Percentiles rank a stretch among this genome's conserved stretches.
These are phyloP conservation scores for Lepidostoma basale DNA, from an alignment of 1,140 invertebrate genomes.

Conservation along the genomic window DNA sequence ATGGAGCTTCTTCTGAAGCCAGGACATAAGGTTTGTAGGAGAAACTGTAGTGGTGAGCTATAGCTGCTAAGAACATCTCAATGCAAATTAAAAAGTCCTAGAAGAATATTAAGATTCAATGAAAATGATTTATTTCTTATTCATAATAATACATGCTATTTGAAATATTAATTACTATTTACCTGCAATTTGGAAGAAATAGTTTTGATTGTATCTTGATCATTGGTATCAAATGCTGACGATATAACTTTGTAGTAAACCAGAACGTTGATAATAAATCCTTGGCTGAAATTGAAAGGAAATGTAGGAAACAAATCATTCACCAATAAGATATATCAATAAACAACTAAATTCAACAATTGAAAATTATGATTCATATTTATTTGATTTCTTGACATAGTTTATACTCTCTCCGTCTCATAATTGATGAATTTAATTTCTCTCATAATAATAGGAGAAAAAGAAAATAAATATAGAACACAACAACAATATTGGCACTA, in stretches of 20 bases:
- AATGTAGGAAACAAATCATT: too few relatives aligned
- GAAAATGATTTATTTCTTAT: background rate
- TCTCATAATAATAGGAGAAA: too few relatives aligned
- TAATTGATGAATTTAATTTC: too few relatives aligned
- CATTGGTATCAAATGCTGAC: slow-evolving; percentile 70
- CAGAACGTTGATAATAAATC: slow-evolving; percentile 85
- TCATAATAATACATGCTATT: too few relatives aligned
- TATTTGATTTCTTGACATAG: too few relatives aligned
- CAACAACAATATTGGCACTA: too few relatives aligned
- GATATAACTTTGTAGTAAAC: slow-evolving; percentile 73
- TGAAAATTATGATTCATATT: too few relatives aligned
- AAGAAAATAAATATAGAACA: too few relatives aligned
- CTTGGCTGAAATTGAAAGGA: slow-evolving; percentile 76
- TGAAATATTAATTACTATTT: too few relatives aligned
- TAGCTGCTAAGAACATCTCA: slow-evolving; percentile 95
- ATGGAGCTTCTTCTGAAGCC: slow-evolving; percentile 55
- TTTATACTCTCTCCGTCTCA: too few relatives aligned
- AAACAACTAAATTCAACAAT: too few relatives aligned
- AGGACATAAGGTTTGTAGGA: slow-evolving; percentile 86
- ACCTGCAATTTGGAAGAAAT: slow-evolving; percentile 84
- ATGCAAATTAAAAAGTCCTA: slow-evolving; percentile 96
- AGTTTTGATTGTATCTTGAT: slow-evolving; percentile 69
- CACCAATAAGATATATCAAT: too few relatives aligned
- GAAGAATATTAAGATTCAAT: slow-evolving; percentile 47
- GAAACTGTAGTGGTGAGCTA: slow-evolving; percentile 95